Base-by-base conservation (phyloP, 2,888 invertebrate genomes). In the Caenorhabditis wallacei region DNA sequence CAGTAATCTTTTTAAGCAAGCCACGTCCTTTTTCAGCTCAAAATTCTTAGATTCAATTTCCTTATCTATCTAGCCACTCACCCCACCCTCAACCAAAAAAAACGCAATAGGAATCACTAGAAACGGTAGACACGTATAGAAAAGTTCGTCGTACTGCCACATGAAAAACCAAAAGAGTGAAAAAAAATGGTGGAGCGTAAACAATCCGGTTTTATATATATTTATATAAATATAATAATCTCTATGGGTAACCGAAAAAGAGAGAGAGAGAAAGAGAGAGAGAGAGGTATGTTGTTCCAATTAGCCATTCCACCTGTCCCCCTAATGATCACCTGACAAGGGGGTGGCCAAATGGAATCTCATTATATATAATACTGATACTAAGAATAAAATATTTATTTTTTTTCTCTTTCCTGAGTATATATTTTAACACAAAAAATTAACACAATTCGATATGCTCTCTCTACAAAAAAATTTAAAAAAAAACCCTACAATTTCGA, bases 131-230 rank as follows among this genome's bases (percentile, higher is more conserved):
- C 40, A 46, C 13, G 63, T 63, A 26, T 24, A 63, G 7, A 59
- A 59, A 35, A 59, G 22, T 20, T 59, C 59, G 40, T 40, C 40
- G 18, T 37, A 59, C 2, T 59, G 10, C 54, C n/a, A 16, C 54
- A 54, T 54, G 37, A 57, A 57, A 56, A 26, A 13, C 16, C 1
- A 10, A 56, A 56, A 30, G 43, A n/a, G n/a, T n/a, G n/a, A n/a
- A n/a, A n/a, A n/a, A n/a, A n/a, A n/a, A n/a, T n/a, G n/a, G n/a
- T n/a, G n/a, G n/a, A n/a, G n/a, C n/a, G n/a, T 46, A 24, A 63
- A 63, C 43, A 63, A 63, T 63, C 63, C 63, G 63, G 63, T 63
- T 46, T n/a, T n/a, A n/a, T n/a, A n/a, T n/a, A n/a, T n/a, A n/a
- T n/a, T n/a, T n/a, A n/a, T n/a, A n/a, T n/a, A n/a, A n/a, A n/a